phyloP scores from a whole-genome alignment of 2,797 vertebrate species.

The Dendrocincla tyrannina region DNA sequence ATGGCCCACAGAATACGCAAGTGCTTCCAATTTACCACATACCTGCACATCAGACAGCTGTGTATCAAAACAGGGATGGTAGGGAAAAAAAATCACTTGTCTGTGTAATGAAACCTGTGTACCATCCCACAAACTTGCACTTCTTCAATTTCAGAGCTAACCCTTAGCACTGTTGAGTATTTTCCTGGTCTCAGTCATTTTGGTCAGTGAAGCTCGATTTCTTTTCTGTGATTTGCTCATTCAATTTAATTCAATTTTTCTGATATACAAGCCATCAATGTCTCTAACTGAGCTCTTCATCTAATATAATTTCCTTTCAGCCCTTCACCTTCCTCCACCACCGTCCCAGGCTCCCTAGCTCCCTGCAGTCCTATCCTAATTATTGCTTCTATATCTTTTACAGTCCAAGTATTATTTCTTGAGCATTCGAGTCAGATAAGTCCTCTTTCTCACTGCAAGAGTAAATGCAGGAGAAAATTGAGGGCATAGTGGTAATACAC shows the following conservation, averaged over 20 bases:
- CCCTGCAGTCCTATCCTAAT: neutral
- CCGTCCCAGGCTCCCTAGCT: neutral
- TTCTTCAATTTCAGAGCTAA: neutral
- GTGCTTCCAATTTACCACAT: neutral
- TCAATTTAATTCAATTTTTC: neutral
- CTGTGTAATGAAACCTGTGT: neutral
- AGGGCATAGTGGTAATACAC: neutral
- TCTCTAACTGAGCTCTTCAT: neutral
- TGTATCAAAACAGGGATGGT: neutral
- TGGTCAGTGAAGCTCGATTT: neutral
- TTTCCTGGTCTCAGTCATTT: neutral
- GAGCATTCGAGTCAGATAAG: neutral
- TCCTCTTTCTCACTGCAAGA: neutral
- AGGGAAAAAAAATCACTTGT: neutral
- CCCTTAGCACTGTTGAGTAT: neutral
- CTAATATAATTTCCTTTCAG: neutral
- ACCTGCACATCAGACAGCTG: neutral
- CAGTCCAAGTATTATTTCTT: neutral
- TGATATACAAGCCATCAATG: neutral
- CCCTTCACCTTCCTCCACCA: neutral
- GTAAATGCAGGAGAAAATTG: slow-evolving; percentile 14
- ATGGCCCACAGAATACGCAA: neutral
- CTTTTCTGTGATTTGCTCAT: neutral
- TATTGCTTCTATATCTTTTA: neutral
- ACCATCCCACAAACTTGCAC: neutral